Percentiles rank a stretch among this genome's conserved stretches.
phyloP scores from a whole-genome alignment of 2,113 vertebrate species.

The Oreochromis aureus region DNA sequence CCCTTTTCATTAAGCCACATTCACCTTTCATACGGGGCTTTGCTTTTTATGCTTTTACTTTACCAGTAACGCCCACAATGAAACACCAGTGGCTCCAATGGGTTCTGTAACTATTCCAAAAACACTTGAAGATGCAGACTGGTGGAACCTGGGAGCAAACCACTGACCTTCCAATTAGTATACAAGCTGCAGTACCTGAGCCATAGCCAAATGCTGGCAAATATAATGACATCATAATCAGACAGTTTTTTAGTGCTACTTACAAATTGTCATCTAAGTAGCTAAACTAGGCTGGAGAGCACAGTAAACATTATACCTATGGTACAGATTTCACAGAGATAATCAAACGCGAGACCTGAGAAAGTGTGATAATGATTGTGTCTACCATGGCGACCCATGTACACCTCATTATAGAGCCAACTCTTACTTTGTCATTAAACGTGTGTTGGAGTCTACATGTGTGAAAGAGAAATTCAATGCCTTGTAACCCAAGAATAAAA shows the following conservation, averaged over 20 bases:
- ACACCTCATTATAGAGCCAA: background rate
- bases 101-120: background rate
- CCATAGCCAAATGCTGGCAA: background rate
- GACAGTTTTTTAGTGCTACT: background rate
- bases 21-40: background rate
- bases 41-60: background rate
- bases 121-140: background rate
- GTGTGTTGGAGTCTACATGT: background rate
- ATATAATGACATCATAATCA: background rate
- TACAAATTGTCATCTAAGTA: background rate
- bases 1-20: background rate
- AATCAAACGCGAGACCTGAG: background rate
- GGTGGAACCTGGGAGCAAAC: background rate
- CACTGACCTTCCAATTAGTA: background rate
- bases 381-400: background rate
- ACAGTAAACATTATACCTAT: background rate
- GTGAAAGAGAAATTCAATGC: background rate
- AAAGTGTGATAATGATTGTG: background rate
- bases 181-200: background rate
- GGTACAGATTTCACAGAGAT: background rate
- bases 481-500: background rate
- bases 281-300: background rate
- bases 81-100: background rate
- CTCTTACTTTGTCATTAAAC: conserved; percentile 3
- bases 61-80: background rate